Evolutionary conservation across 1,140 invertebrate genomes (phyloP).

Genomic region (Micrasema longulum): DNA sequence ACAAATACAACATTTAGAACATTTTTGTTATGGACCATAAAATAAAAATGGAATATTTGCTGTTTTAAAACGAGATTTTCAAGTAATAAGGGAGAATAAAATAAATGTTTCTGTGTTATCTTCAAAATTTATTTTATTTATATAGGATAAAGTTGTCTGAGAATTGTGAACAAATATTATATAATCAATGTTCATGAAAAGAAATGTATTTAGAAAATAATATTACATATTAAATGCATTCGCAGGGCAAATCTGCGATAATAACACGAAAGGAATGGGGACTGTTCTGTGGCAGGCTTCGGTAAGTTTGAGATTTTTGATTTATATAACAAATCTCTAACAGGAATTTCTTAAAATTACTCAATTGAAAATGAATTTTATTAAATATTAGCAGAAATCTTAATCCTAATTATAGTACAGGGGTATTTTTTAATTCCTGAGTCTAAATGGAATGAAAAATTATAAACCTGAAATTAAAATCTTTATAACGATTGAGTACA

Average conservation of each 20-base stretch:
- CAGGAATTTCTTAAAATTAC: constrained; percentile 22
- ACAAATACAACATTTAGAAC: too few species aligned
- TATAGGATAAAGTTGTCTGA: constrained; percentile 55
- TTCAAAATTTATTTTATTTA: constrained; percentile 56
- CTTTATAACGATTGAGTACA: constrained; percentile 13
- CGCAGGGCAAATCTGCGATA: constrained; percentile 6
- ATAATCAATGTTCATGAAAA: constrained; percentile 52
- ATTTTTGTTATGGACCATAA: too few species aligned
- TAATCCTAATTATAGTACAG: constrained; percentile 35
- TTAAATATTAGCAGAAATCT: constrained; percentile 32
- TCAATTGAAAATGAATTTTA: constrained; percentile 20
- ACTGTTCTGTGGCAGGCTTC: constrained; percentile 17
- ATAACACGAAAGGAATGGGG: constrained; percentile 20
- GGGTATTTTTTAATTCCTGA: constrained; percentile 14
- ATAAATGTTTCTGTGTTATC: constrained; percentile 45
- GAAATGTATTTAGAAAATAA: constrained; percentile 46
- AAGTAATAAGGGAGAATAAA: constrained; percentile 13
- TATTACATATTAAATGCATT: constrained; percentile 14
- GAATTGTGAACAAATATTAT: constrained; percentile 54
- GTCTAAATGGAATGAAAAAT: constrained; percentile 33
- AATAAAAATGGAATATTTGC: too few species aligned
- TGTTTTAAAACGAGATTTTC: too few species aligned
- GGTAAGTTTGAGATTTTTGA: constrained; percentile 1
- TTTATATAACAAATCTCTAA: constrained; percentile 23
- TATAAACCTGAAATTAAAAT: constrained; percentile 2